Conservation (phyloP, 2,888 invertebrate species). For the Glomeris marginata region DNA sequence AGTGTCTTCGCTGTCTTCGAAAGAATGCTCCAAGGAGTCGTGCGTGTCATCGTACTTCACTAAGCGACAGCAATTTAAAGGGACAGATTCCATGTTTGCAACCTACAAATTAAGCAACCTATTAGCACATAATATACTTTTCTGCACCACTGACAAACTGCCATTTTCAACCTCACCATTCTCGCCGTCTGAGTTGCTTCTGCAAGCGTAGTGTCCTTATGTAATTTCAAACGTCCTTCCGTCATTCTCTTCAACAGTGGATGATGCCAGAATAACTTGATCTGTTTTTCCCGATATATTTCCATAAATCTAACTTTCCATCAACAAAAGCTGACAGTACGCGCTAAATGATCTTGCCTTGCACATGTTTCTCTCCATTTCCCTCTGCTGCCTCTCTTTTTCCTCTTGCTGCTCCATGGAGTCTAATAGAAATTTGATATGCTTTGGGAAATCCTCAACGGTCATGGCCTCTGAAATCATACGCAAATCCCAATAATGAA, state of each 20-base stretch:
- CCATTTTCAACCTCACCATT: conserved; percentile 31
- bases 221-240: conserved; percentile 42
- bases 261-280: conserved; percentile 48
- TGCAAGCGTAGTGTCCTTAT: conserved; percentile 41
- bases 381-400: conserved; percentile 41
- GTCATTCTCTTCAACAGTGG: conserved; percentile 39
- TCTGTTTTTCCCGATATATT: conserved; percentile 21
- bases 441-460: conserved; percentile 54
- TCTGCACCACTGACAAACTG: too few relatives aligned
- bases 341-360: conserved; percentile 25
- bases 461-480: conserved; percentile 38
- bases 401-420: conserved; percentile 51
- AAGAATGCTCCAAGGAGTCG: conserved; percentile 50
- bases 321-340: background rate
- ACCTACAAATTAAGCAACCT: too few relatives aligned
- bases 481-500: conserved; percentile 35
- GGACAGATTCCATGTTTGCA: conserved; percentile 26
- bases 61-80: conserved; percentile 50
- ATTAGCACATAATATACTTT: too few relatives aligned
- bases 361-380: conserved; percentile 44
- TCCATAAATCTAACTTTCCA: background rate
- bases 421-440: conserved; percentile 47
- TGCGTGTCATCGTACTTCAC: conserved; percentile 49
- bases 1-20: conserved; percentile 42
- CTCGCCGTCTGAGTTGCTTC: conserved; percentile 45